Evolutionary conservation across 2,888 invertebrate genomes (phyloP).

Genomic region (Bembecia ichneumoniformis): DNA sequence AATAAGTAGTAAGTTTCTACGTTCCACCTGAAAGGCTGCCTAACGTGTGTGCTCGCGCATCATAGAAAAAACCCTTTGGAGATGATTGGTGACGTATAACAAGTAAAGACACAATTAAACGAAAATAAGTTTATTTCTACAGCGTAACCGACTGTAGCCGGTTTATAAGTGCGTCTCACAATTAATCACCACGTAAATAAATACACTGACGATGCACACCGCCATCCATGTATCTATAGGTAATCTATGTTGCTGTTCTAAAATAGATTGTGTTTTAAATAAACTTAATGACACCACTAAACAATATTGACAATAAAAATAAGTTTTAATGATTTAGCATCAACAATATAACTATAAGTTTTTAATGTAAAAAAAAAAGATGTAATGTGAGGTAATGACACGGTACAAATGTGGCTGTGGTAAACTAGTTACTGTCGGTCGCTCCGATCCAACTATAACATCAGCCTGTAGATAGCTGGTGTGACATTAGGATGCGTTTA

Average conservation of each 20-base stretch:
- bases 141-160: constrained; percentile 33
- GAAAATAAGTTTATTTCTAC: constrained; percentile 73
- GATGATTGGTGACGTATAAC: too few species aligned
- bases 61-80: too few species aligned
- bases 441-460: constrained; percentile 46
- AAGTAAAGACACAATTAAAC: constrained; percentile 52
- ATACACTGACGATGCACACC: constrained; percentile 50
- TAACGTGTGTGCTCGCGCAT: too few species aligned
- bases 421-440: constrained; percentile 22
- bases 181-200: constrained; percentile 60
- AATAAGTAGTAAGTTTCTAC: too few species aligned
- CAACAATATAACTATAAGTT: constrained; percentile 52
- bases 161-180: constrained; percentile 61
- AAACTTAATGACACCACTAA: constrained; percentile 52
- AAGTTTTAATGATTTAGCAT: constrained; percentile 52
- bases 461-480: not conserved
- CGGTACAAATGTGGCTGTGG: constrained; percentile 44
- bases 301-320: constrained; percentile 54
- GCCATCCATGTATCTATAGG: constrained; percentile 41
- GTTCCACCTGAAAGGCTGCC: too few species aligned
- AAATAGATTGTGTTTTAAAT: constrained; percentile 44
- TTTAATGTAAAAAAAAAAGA: constrained; percentile 46
- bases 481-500: constrained; percentile 16
- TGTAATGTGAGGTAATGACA: constrained; percentile 63
- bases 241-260: constrained; percentile 47